Evolutionary conservation across 2,888 invertebrate species (phyloP).

Genomic region (Drosophila neonasuta): DNA sequence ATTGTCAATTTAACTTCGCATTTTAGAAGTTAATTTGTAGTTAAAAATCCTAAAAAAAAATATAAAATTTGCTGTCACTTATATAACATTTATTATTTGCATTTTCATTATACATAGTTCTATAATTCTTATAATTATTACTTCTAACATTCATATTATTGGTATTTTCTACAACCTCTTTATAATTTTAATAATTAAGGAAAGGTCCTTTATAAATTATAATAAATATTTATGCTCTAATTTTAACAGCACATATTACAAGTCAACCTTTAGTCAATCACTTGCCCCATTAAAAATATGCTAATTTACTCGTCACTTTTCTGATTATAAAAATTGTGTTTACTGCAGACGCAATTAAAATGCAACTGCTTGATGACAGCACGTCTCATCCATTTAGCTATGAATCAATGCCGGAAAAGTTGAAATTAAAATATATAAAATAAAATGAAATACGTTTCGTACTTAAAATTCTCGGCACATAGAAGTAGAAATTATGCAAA

Average conservation of each 20-base stretch:
- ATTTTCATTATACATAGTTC: not conserved
- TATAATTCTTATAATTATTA: not conserved
- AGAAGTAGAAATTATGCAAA: conserved; percentile 54
- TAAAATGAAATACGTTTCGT: conserved; percentile 22
- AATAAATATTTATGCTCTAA: too few species aligned
- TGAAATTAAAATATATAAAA: conserved; percentile 37
- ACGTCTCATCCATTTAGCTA: conserved; percentile 25
- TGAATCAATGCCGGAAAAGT: conserved; percentile 36
- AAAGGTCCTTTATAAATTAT: too few species aligned
- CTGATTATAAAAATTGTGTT: not conserved
- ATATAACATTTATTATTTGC: not conserved
- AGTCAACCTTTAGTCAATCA: not conserved
- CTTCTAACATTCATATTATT: not conserved
- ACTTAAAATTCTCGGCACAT: conserved; percentile 55
- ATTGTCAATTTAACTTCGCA: too few species aligned
- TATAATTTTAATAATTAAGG: too few species aligned
- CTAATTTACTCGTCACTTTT: not conserved
- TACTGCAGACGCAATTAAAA: conserved; percentile 53
- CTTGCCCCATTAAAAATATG: too few species aligned
- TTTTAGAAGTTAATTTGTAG: too few species aligned
- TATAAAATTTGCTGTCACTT: too few species aligned
- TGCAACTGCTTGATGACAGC: conserved; percentile 24
- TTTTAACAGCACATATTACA: not conserved
- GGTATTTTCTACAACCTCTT: too few species aligned
- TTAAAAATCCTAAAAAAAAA: too few species aligned